phyloP scores from a whole-genome alignment of 1,140 invertebrate species.

The Phocides pigmalion region DNA sequence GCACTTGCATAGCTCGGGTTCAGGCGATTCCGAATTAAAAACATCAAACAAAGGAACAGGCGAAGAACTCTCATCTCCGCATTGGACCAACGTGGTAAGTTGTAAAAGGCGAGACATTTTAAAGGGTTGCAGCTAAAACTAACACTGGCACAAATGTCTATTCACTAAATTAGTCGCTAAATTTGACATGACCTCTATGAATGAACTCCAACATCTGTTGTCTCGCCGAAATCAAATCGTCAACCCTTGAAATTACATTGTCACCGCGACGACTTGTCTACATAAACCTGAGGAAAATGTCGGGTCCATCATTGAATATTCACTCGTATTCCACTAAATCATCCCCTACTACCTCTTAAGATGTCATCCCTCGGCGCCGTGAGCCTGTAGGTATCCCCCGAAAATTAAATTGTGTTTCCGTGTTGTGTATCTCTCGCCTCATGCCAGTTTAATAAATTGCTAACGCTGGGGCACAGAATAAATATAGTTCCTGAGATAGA shows the following conservation, averaged over 20 bases:
- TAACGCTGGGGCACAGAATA: background rate
- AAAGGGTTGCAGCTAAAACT: no score
- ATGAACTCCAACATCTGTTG: background rate
- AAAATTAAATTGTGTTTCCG: slow-evolving; percentile 22
- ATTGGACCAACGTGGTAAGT: no score
- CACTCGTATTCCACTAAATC: slow-evolving; percentile 22
- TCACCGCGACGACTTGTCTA: slow-evolving; percentile 4
- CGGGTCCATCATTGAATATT: slow-evolving; percentile 27
- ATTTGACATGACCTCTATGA: background rate
- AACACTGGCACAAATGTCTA: no score
- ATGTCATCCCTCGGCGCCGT: slow-evolving; percentile 7
- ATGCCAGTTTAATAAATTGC: slow-evolving; percentile 12
- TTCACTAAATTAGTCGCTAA: background rate
- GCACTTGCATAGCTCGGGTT: no score
- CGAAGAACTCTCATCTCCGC: no score
- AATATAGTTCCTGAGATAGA: no score
- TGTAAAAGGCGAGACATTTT: no score
- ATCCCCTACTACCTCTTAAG: slow-evolving; percentile 17
- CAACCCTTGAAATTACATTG: slow-evolving; percentile 23
- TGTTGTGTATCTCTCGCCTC: slow-evolving; percentile 12
- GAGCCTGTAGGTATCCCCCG: slow-evolving; percentile 7
- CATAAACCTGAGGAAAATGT: slow-evolving; percentile 9
- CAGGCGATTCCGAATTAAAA: no score
- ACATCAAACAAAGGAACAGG: no score
- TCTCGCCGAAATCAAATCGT: slow-evolving; percentile 1